These are phyloP conservation scores for Pogonognathellus flavescens DNA, from an alignment of 1,140 invertebrate species.

Conservation along the genomic window DNA sequence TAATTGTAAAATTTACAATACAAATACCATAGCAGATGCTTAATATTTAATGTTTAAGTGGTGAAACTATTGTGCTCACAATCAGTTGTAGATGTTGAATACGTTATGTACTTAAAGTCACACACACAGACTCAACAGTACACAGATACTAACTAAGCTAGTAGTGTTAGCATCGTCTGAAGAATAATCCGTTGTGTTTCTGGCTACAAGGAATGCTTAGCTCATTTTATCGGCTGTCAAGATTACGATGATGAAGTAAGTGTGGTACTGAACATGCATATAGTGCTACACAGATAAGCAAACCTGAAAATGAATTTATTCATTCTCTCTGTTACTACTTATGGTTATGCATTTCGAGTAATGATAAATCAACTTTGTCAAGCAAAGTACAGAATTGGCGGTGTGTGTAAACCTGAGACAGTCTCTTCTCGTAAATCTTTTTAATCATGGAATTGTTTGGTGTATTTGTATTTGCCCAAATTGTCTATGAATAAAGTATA, in stretches of 20 bases:
- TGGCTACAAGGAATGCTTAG: neutral
- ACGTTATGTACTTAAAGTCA: too few species aligned
- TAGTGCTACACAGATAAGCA: neutral
- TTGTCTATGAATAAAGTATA: too few species aligned
- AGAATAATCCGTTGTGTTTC: neutral
- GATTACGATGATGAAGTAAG: neutral
- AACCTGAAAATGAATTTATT: neutral
- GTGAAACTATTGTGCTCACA: too few species aligned
- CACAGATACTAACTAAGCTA: neutral
- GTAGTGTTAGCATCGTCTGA: neutral
- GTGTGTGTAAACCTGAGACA: too few species aligned
- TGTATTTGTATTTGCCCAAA: too few species aligned
- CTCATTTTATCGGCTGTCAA: neutral
- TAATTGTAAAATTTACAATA: constrained; percentile 11
- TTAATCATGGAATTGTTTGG: too few species aligned
- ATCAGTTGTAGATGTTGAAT: too few species aligned
- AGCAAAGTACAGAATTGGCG: too few species aligned
- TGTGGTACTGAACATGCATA: neutral
- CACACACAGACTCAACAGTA: neutral
- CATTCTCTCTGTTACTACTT: neutral
- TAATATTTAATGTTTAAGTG: neutral
- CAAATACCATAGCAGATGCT: neutral
- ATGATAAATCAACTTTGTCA: too few species aligned
- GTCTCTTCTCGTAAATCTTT: too few species aligned
- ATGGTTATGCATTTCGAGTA: too few species aligned